A percentile compares a stretch with the other conserved stretches of the same genome.
phyloP scores from a whole-genome alignment of 2,888 invertebrate species.

The Andrena flavipes region DNA sequence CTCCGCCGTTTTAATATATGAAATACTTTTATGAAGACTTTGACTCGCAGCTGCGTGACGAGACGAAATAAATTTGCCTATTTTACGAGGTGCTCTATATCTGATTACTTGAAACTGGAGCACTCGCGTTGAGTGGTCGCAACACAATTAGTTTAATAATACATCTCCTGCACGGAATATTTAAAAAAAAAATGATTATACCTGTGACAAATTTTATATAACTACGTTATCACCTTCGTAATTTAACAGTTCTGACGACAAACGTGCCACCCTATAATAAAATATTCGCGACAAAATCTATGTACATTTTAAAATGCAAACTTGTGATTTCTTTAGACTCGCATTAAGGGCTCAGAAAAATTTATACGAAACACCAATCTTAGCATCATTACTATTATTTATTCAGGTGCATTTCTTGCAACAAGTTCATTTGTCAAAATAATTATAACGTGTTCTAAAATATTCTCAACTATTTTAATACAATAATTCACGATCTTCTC shows the following conservation, averaged over 20 bases:
- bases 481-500: too few relatives aligned
- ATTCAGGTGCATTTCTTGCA: too few relatives aligned
- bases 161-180: not conserved
- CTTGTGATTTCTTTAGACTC: too few relatives aligned
- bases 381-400: too few relatives aligned
- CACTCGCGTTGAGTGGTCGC: slow-evolving; percentile 12
- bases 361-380: too few relatives aligned
- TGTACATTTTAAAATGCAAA: too few relatives aligned
- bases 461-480: too few relatives aligned
- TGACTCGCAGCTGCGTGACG: not conserved
- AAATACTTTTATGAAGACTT: not conserved
- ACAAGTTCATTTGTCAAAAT: too few relatives aligned
- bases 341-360: too few relatives aligned
- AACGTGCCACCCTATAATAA: not conserved
- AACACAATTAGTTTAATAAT: not conserved
- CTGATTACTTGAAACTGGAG: slow-evolving; percentile 16
- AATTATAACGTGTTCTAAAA: too few relatives aligned
- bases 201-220: not conserved
- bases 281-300: not conserved
- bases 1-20: not conserved
- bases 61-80: slow-evolving; percentile 13
- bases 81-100: slow-evolving; percentile 15
- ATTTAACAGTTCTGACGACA: not conserved
- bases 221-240: not conserved
- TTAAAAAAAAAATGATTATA: not conserved